Evolutionary conservation across 2,888 invertebrate genomes (phyloP), one percentile per base, ranked within the genome.

Genomic region (Brachyopa scutellaris): DNA sequence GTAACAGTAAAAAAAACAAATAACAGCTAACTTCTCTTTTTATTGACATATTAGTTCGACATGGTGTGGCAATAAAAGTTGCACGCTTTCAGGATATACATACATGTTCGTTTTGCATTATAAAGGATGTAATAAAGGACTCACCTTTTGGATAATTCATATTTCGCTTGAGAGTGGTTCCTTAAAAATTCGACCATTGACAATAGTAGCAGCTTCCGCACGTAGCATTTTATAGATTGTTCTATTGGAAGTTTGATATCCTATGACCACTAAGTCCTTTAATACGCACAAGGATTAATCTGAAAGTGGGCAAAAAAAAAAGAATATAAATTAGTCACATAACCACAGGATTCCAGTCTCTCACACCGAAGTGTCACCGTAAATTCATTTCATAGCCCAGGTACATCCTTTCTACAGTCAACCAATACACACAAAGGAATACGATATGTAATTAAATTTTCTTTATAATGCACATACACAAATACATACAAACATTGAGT

Each of bases 71-170:
- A 69, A 80, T 80, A 80, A 80, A 74, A 64, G n/a, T 19, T 64
- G 17, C 69, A 80, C 57, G 13, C 69, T 47, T 59, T 69, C 53
- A n/a, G n/a, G n/a, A n/a, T n/a, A n/a, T n/a, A n/a, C n/a, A n/a
- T n/a, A n/a, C n/a, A n/a, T n/a, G n/a, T n/a, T n/a, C n/a, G n/a
- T n/a, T n/a, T n/a, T n/a, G n/a, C n/a, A n/a, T n/a, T n/a, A 26
- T 26, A 9, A 5, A 9, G 33, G 29, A 19, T 5, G 26, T 26
- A 26, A 26, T n/a, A 26, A 15, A 29, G 5, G 31, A 88, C 89
- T 88, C 85, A 89, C 89, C 90, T 87, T 89, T 89, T 86, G 89
- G 88, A 87, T 89, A 89, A 88, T 88, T 89, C 89, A 89, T 89
- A 87, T 86, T 88, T 86, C 61, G 61, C 80, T 82, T 49, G 64